Evolutionary conservation across 1,140 invertebrate species (phyloP).

Genomic region (Spodoptera frugiperda): DNA sequence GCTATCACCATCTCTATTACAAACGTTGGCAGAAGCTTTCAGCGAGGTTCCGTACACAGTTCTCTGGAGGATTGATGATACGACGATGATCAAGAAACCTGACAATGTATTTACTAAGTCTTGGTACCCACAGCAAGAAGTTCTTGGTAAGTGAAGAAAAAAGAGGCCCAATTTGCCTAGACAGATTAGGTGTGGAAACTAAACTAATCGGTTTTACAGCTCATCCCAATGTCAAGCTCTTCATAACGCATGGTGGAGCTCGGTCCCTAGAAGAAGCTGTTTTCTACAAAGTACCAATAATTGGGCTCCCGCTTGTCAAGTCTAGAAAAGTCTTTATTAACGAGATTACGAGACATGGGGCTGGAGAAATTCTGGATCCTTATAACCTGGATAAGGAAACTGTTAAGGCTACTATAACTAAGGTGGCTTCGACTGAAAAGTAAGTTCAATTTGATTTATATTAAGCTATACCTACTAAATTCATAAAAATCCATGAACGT

Average conservation of each 20-base stretch:
- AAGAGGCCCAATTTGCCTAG: too few species aligned
- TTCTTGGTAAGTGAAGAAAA: slow-evolving; percentile 82
- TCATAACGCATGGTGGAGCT: slow-evolving; percentile 91
- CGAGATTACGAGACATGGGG: slow-evolving; percentile 71
- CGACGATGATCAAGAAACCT: slow-evolving; percentile 78
- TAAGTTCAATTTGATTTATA: slow-evolving; percentile 54
- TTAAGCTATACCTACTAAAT: too few species aligned
- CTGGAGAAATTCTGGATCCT: slow-evolving; percentile 74
- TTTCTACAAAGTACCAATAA: slow-evolving; percentile 89
- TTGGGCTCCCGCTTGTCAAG: slow-evolving; percentile 89
- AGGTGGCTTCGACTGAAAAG: slow-evolving; percentile 67
- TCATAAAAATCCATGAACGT: too few species aligned
- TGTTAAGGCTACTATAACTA: slow-evolving; percentile 61
- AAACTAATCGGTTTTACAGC: slow-evolving; percentile 68
- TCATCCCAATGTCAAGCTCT: slow-evolving; percentile 89
- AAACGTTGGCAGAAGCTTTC: slow-evolving; percentile 82
- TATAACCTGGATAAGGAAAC: slow-evolving; percentile 73
- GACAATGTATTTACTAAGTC: slow-evolving; percentile 82
- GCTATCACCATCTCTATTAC: slow-evolving; percentile 70
- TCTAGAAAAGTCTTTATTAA: slow-evolving; percentile 72
- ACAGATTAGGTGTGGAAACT: not conserved
- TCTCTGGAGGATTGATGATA: slow-evolving; percentile 88
- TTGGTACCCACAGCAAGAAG: slow-evolving; percentile 89
- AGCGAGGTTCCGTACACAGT: slow-evolving; percentile 85
- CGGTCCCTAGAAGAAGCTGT: slow-evolving; percentile 90